These are phyloP conservation scores for Channa maculata DNA, from an alignment of 2,113 vertebrate species.

Conservation along the genomic window DNA sequence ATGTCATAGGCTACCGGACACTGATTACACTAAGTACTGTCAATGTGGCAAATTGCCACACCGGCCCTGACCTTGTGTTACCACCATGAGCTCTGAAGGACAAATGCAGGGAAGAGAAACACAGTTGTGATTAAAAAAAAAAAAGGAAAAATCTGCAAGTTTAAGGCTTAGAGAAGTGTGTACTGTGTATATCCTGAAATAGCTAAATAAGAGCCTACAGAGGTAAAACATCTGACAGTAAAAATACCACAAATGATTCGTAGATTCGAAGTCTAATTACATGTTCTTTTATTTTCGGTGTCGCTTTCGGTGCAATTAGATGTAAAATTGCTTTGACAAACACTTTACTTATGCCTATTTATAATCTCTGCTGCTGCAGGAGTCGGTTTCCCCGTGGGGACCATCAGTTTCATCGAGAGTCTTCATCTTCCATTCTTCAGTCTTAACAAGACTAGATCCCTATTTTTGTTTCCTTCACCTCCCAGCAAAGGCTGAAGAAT, in stretches of 20 bases:
- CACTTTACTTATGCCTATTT: not conserved
- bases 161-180: too few species aligned
- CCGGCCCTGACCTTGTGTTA: too few species aligned
- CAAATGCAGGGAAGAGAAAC: not conserved
- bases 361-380: not conserved
- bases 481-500: too few species aligned
- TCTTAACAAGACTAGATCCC: not conserved
- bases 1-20: constrained; percentile 3
- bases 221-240: too few species aligned
- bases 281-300: not conserved
- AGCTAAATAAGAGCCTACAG: too few species aligned
- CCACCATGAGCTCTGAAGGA: not conserved
- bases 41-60: too few species aligned
- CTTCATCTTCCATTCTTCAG: not conserved
- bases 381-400: not conserved
- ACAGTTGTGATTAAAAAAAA: too few species aligned
- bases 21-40: constrained; percentile 21
- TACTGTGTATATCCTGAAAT: too few species aligned
- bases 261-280: not conserved
- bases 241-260: too few species aligned
- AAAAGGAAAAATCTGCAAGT: too few species aligned
- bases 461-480: too few species aligned
- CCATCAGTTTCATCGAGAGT: constrained; percentile 5
- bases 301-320: not conserved
- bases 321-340: not conserved